These are phyloP conservation scores for Sebastes diploproa DNA, from an alignment of 2,797 vertebrate genomes.

Conservation along the genomic window DNA sequence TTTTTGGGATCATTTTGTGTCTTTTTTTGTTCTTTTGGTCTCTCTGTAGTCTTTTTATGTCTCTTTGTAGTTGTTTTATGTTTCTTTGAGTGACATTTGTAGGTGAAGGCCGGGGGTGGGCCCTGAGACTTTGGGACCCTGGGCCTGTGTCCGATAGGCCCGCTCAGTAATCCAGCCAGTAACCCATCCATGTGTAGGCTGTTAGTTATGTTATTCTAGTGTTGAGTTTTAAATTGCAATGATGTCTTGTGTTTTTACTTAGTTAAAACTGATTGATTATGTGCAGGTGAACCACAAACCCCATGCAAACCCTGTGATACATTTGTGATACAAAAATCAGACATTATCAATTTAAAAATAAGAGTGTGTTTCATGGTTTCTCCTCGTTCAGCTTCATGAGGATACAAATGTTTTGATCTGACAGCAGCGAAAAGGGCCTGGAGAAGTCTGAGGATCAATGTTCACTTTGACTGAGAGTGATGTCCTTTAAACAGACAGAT, in stretches of 20 bases:
- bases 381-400: not conserved
- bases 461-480: constrained; percentile 16
- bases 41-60: too few species aligned
- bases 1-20: too few species aligned
- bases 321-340: not conserved
- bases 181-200: too few species aligned
- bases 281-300: not conserved
- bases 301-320: not conserved
- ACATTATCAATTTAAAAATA: constrained; percentile 7
- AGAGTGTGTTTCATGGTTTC: not conserved
- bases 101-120: not conserved
- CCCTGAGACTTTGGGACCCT: too few species aligned
- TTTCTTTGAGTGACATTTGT: not conserved
- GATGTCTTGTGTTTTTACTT: not conserved
- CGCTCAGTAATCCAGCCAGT: too few species aligned
- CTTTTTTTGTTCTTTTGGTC: too few species aligned
- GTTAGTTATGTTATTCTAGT: not conserved
- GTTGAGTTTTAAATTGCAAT: not conserved
- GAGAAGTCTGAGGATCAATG: constrained; percentile 38
- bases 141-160: too few species aligned
- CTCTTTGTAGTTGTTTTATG: not conserved
- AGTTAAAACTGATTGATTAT: not conserved
- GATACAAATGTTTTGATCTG: constrained; percentile 14
- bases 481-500: constrained; percentile 22
- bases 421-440: constrained; percentile 22